These are phyloP conservation scores for Fragum sueziense DNA, from an alignment of 2,888 invertebrate genomes.

Conservation along the genomic window DNA sequence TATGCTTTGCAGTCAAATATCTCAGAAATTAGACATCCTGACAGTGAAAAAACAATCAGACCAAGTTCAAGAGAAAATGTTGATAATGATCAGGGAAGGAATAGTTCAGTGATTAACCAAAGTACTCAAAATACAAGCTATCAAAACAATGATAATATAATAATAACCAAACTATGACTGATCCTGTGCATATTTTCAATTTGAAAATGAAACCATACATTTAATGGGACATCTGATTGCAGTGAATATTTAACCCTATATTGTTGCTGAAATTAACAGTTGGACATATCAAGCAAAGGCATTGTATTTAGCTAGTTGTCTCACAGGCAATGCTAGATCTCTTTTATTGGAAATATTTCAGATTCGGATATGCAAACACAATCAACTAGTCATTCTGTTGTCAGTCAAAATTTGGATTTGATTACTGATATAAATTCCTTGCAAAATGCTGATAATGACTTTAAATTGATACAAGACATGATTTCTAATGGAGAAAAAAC, in stretches of 20 bases:
- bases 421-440: not conserved
- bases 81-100: not conserved
- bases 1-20: not conserved
- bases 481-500: slow-evolving; percentile 19
- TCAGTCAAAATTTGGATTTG: not conserved
- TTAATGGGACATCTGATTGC: slow-evolving; percentile 45
- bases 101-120: not conserved
- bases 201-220: slow-evolving; percentile 40
- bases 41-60: not conserved
- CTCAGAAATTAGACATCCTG: not conserved
- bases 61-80: not conserved
- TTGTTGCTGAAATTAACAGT: slow-evolving; percentile 79
- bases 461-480: too few relatives aligned
- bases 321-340: slow-evolving; percentile 34
- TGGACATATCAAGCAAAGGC: slow-evolving; percentile 72
- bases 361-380: too few relatives aligned
- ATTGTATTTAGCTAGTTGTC: slow-evolving; percentile 49
- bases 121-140: not conserved
- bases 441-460: not conserved
- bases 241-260: slow-evolving; percentile 55
- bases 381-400: too few relatives aligned
- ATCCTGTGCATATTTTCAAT: not conserved
- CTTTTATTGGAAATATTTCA: slow-evolving; percentile 34
- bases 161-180: not conserved
- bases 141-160: not conserved